Conservation (phyloP, 2,888 invertebrate species). For the Cactoblastis cactorum region DNA sequence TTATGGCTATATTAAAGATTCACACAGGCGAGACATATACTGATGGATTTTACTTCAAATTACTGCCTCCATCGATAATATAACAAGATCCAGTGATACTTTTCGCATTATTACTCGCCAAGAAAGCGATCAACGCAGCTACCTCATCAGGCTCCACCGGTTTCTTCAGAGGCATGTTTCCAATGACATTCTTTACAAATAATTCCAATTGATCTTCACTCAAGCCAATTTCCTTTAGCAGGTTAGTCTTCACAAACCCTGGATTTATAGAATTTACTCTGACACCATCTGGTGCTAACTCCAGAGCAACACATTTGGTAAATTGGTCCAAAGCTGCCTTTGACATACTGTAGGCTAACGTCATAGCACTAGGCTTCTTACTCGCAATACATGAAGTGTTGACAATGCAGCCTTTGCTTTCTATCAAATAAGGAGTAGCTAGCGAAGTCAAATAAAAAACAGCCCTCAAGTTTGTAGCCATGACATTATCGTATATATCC, state of each 20-base stretch:
- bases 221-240: neutral
- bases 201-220: constrained; percentile 86
- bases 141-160: constrained; percentile 91
- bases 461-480: neutral
- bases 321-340: neutral
- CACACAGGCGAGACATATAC: neutral
- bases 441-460: neutral
- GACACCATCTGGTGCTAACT: neutral
- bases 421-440: neutral
- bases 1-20: no score
- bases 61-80: constrained; percentile 58
- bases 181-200: constrained; percentile 59
- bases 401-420: neutral
- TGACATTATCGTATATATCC: neutral
- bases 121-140: constrained; percentile 90
- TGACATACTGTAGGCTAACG: neutral
- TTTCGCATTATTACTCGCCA: constrained; percentile 91
- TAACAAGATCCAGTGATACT: constrained; percentile 90
- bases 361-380: neutral
- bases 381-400: neutral
- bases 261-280: neutral
- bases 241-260: neutral
- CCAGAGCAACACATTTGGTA: neutral
- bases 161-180: constrained; percentile 82
- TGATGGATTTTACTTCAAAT: constrained; percentile 32